Base-by-base conservation (phyloP, 2,888 invertebrate species). In the Agonopterix heracliana region DNA sequence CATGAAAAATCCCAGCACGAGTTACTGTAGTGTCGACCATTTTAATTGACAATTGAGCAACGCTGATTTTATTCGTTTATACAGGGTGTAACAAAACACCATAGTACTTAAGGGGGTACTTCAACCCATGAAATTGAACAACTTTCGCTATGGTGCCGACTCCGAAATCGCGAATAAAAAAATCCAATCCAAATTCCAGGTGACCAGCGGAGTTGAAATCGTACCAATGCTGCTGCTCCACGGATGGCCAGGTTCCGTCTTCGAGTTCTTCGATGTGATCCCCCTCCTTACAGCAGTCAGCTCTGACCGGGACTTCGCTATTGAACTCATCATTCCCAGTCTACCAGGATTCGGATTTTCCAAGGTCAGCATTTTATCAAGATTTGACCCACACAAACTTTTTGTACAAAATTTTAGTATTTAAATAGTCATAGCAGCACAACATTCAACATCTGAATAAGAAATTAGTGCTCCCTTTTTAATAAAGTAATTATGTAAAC, bases 161-260 rank as follows among this genome's bases (percentile, higher is more conserved):
- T n/a, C n/a, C n/a, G n/a, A n/a, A n/a, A n/a, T n/a, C n/a, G n/a
- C n/a, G n/a, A n/a, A n/a, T n/a, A n/a, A n/a, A n/a, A n/a, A n/a
- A n/a, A n/a, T n/a, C n/a, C n/a, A n/a, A n/a, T n/a, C n/a, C n/a
- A n/a, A n/a, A n/a, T n/a, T n/a, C 5, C 60, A 83, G 80, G 75
- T 73, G 0, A 68, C 78, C 1, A 48, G 64, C 35, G 75, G 73
- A 5, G 66, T 69, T 0, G 66, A 89, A 57, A 84, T 92, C 0
- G 64, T 93, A 0, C 95, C 95, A 0, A 58, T 96, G 1, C 73
- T 95, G 1, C 62, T 96, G 8, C 79, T 93, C 2, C 96, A 96
- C 69, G 96, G 96, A 34, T 96, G 96, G 96, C 95, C 95, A 0
- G 95, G 95, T 0, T 94, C 94, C 0, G 89, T 95, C 0, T 81